Evolutionary conservation across 2,888 invertebrate genomes (phyloP).

Genomic region (Coecobrya sp.): DNA sequence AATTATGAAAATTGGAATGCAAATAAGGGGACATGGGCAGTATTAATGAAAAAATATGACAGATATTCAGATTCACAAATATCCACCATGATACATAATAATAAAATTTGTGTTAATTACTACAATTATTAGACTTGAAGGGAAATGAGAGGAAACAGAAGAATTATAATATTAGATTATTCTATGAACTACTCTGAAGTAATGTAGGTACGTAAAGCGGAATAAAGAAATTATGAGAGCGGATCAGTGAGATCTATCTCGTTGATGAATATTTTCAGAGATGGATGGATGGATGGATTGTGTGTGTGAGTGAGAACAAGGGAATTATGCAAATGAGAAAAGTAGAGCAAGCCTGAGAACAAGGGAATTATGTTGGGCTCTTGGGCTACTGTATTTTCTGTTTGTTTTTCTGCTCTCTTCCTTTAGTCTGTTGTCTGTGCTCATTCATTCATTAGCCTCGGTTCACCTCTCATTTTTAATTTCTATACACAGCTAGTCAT

Average conservation of each 20-base stretch:
- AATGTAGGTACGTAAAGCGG: not conserved
- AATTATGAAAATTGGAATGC: conserved; percentile 59
- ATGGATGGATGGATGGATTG: conserved; percentile 48
- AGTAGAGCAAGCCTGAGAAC: conserved; percentile 77
- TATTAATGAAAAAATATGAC: not conserved
- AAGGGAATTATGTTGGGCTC: conserved; percentile 39
- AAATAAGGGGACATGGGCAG: conserved; percentile 27
- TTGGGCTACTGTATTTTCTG: conserved; percentile 69
- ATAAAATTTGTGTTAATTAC: conserved; percentile 23
- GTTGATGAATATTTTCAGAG: conserved; percentile 41
- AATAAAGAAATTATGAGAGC: conserved; percentile 76
- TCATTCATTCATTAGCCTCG: conserved; percentile 78
- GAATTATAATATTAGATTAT: not conserved
- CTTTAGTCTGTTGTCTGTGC: conserved; percentile 35
- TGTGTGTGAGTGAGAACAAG: conserved; percentile 76
- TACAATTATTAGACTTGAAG: conserved; percentile 33
- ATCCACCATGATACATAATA: not conserved
- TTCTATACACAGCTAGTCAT: conserved; percentile 48
- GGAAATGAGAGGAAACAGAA: conserved; percentile 39
- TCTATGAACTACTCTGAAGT: not conserved
- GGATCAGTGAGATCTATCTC: conserved; percentile 45
- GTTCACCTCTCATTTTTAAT: conserved; percentile 78
- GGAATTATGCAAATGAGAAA: conserved; percentile 79
- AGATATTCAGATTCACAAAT: conserved; percentile 21
- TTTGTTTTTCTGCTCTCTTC: conserved; percentile 48